A percentile compares a stretch with the other conserved stretches of the same genome.
phyloP scores from a whole-genome alignment of 2,888 invertebrate species.

The Drosophila mayaguana region DNA sequence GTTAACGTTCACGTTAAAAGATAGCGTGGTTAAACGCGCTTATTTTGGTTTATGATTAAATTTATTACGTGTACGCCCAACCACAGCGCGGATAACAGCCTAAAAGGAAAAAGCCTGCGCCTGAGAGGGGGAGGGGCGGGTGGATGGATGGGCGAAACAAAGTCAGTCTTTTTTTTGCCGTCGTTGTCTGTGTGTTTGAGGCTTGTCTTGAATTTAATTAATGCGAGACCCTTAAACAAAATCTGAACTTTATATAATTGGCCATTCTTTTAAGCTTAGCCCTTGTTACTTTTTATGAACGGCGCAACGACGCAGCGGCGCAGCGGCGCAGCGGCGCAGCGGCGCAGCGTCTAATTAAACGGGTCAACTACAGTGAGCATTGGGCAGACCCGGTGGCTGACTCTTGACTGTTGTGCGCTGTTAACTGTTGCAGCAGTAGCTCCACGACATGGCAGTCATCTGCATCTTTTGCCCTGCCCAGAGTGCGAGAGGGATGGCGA shows the following conservation, averaged over 20 bases:
- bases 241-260: constrained; percentile 73
- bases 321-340: too few relatives aligned
- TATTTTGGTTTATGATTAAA: constrained; percentile 80
- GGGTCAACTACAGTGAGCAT: constrained; percentile 52
- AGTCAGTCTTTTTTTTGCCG: constrained; percentile 1
- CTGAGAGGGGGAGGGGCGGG: not conserved
- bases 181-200: constrained; percentile 30
- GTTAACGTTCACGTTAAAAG: constrained; percentile 65
- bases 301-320: too few relatives aligned
- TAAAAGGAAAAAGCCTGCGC: constrained; percentile 24
- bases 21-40: constrained; percentile 80
- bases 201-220: constrained; percentile 71
- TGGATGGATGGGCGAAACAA: constrained; percentile 36
- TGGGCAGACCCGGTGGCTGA: constrained; percentile 26
- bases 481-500: not conserved
- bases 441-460: constrained; percentile 40
- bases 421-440: constrained; percentile 63
- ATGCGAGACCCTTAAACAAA: constrained; percentile 38
- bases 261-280: constrained; percentile 73
- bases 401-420: constrained; percentile 52
- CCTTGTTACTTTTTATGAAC: constrained; percentile 64
- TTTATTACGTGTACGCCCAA: constrained; percentile 78
- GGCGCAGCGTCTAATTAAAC: constrained; percentile 68
- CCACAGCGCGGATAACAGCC: constrained; percentile 51
- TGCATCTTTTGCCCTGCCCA: constrained; percentile 28